Base-by-base conservation (phyloP, 2,888 invertebrate species). In the Calameuta idolon region DNA sequence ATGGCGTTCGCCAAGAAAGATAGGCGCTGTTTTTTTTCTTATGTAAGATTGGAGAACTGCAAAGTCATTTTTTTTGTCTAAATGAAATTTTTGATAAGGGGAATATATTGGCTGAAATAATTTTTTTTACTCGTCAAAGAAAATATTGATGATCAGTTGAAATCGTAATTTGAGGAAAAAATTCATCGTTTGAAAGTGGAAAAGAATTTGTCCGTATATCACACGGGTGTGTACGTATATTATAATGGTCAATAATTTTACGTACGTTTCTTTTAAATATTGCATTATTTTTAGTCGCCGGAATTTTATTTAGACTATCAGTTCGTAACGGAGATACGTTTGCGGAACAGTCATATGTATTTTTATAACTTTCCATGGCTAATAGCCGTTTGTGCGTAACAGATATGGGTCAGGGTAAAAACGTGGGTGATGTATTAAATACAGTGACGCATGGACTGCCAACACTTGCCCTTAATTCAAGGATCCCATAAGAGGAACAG, bases 331-430 rank as follows among this genome's bases (percentile, higher is more conserved):
- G 55, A 5, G 23, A 55, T 23, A 55, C 23, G 23, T 9, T 55
- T 55, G 55, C 55, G 23, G 40, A 23, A 55, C 23, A 55, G 23
- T 55, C 23, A 9, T 9, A 23, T 23, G 23, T 55, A 55, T 55
- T 55, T 55, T 55, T 40, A 23, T 31, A 55, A 35, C 37, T 31
- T 69, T 55, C 37, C 33, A 31, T 69, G 11, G 15, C 74, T 74
- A 75, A 80, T 76, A n/a, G 73, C 77, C 77, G 73, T 79, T 77
- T 80, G 74, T 78, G 75, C 79, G 73, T 75, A 75, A 15, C 71
- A 40, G 79, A 83, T 82, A 73, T 78, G 77, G 83, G 84, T 81
- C 84, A 84, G 81, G 83, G 83, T 81, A 77, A 79, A 81, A 80
- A 79, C 78, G 80, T 74, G 77, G 73, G 77, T 79, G 69, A 12